Percentiles rank a stretch among this genome's conserved stretches.
Evolutionary conservation across 2,113 vertebrate species (phyloP).

Genomic region (Zosterops borbonicus): DNA sequence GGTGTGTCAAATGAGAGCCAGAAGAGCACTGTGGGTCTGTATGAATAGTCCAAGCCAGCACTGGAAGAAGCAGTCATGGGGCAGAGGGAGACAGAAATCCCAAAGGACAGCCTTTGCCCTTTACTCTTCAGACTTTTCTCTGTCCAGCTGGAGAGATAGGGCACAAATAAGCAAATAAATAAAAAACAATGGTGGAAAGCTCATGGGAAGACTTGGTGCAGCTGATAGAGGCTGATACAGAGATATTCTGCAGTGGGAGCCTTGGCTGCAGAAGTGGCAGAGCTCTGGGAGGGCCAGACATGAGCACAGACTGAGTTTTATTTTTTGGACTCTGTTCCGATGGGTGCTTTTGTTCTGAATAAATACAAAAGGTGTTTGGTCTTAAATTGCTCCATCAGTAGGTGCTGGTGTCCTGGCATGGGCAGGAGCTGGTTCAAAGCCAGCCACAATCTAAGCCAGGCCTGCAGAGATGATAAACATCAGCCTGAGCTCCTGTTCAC

Average conservation of each 20-base stretch:
- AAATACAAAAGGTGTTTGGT: neutral
- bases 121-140: neutral
- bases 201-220: neutral
- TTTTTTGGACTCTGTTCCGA: neutral
- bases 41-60: neutral
- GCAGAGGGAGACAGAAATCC: neutral
- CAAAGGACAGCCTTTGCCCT: neutral
- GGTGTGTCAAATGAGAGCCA: neutral
- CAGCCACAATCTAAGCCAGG: neutral
- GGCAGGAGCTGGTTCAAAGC: neutral
- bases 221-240: neutral
- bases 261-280: neutral
- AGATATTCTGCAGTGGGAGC: neutral
- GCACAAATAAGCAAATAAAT: neutral
- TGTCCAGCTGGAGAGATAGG: neutral
- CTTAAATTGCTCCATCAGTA: neutral
- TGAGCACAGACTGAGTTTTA: neutral
- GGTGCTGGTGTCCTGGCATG: neutral
- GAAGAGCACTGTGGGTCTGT: neutral
- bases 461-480: neutral
- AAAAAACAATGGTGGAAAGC: neutral
- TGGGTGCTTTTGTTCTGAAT: neutral
- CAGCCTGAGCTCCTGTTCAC: neutral
- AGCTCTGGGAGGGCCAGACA: neutral
- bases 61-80: neutral